Evolutionary conservation across 1,140 invertebrate genomes (phyloP).

Genomic region (Cotesia chilonis): DNA sequence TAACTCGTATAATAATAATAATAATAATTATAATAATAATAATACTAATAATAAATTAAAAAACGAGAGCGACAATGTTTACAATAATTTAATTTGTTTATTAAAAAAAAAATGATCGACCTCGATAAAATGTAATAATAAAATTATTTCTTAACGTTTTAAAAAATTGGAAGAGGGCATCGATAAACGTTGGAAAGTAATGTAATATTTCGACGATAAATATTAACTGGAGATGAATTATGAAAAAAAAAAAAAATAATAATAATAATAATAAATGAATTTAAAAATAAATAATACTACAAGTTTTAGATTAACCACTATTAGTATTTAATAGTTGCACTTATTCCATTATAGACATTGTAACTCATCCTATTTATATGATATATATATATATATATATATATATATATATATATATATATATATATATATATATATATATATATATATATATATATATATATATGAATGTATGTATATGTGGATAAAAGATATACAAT

Average conservation of each 20-base stretch:
- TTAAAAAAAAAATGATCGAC: neutral
- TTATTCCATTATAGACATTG: conserved; percentile 22
- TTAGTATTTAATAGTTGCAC: conserved; percentile 36
- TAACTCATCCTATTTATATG: too few relatives aligned
- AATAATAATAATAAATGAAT: conserved; percentile 26
- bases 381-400: too few relatives aligned
- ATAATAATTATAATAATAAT: conserved; percentile 8
- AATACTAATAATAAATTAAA: conserved; percentile 15
- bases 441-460: too few relatives aligned
- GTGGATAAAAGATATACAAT: neutral
- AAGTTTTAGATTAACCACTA: conserved; percentile 39
- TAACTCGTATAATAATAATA: neutral
- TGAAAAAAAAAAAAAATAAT: conserved; percentile 17
- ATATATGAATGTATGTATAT: conserved; percentile 2
- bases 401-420: too few relatives aligned
- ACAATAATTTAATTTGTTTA: conserved; percentile 16
- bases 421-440: too few relatives aligned
- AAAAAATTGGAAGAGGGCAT: conserved; percentile 26
- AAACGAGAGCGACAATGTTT: conserved; percentile 16
- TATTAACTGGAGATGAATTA: conserved; percentile 6
- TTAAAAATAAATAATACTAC: conserved; percentile 32
- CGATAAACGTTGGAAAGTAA: conserved; percentile 39
- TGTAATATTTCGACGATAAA: conserved; percentile 18
- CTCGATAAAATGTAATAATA: neutral
- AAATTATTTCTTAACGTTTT: conserved; percentile 3